These are phyloP conservation scores for Gallinago undulata DNA, from an alignment of 2,113 vertebrate species.

Conservation along the genomic window DNA sequence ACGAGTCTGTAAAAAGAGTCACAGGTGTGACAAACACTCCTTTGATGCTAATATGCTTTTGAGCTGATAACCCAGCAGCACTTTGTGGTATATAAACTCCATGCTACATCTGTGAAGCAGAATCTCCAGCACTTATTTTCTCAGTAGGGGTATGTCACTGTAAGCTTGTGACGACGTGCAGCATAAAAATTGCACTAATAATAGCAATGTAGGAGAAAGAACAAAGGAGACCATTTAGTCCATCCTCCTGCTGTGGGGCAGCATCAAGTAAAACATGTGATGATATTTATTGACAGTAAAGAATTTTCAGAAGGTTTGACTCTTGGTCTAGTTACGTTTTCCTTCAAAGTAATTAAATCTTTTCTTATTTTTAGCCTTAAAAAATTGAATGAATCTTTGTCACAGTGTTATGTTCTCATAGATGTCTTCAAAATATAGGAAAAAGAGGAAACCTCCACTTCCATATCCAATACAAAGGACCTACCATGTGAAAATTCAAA, in stretches of 20 bases:
- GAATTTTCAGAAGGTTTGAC: neutral
- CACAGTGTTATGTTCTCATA: neutral
- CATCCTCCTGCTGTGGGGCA: too few relatives aligned
- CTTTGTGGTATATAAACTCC: too few relatives aligned
- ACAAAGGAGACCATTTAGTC: too few relatives aligned
- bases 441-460: neutral
- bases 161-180: too few relatives aligned
- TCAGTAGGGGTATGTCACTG: too few relatives aligned
- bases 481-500: neutral
- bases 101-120: too few relatives aligned
- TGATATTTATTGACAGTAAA: neutral
- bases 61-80: too few relatives aligned
- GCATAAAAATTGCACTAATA: too few relatives aligned
- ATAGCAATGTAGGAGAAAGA: too few relatives aligned
- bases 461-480: neutral
- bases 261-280: neutral
- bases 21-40: too few relatives aligned
- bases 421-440: neutral
- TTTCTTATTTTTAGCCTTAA: neutral
- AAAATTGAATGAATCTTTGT: neutral
- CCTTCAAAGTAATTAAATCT: neutral
- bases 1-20: neutral
- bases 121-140: too few relatives aligned
- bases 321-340: neutral
- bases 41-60: too few relatives aligned